These are phyloP conservation scores for Apis dorsata DNA, from an alignment of 1,140 invertebrate species.

Conservation along the genomic window DNA sequence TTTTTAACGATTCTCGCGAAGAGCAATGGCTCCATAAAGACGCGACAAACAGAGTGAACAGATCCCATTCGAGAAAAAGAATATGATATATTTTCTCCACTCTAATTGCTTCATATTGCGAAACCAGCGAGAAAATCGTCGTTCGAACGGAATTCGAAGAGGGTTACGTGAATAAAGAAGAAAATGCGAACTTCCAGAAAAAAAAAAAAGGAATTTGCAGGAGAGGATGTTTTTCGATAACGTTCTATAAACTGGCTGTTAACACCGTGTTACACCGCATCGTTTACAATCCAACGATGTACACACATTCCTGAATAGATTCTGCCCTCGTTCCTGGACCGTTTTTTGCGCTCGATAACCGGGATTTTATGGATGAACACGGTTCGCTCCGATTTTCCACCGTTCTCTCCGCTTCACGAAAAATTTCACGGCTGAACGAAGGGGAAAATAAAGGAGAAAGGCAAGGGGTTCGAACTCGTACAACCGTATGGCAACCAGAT, in stretches of 20 bases:
- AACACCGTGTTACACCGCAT: neutral
- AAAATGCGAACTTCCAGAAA: no score
- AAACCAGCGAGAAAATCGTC: no score
- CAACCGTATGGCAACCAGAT: neutral
- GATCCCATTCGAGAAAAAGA: neutral
- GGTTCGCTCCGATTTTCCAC: neutral
- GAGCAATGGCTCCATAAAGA: no score
- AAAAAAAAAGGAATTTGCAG: no score
- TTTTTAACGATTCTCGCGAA: neutral
- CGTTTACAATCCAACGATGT: neutral
- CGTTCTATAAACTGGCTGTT: constrained; percentile 6
- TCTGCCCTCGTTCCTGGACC: neutral
- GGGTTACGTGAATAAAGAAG: no score
- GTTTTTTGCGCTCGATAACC: neutral
- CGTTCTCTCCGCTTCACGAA: neutral
- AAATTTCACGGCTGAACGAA: constrained; percentile 22
- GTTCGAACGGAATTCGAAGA: no score
- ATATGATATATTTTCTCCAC: neutral
- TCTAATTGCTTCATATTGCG: no score
- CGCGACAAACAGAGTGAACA: neutral
- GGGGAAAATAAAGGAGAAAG: neutral
- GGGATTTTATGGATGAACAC: constrained; percentile 24
- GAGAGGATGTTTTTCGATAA: neutral
- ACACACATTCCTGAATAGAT: constrained; percentile 23
- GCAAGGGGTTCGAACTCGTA: no score